Percentiles rank a stretch among this genome's conserved stretches.
These are phyloP conservation scores for Drosophila asahinai DNA, from an alignment of 1,140 invertebrate genomes.

Conservation along the genomic window DNA sequence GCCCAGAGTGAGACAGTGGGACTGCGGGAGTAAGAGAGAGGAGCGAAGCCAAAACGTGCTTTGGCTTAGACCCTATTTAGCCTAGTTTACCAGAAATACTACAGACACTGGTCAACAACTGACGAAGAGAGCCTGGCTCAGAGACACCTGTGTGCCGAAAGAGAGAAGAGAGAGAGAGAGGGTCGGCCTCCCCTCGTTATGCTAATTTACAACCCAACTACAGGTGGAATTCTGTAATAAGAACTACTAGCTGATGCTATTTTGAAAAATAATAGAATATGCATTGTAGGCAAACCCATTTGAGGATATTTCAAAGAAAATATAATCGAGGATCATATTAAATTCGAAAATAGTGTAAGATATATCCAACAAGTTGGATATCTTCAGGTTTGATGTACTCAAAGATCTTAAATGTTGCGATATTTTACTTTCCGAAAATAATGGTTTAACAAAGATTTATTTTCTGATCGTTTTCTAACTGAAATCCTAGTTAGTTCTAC, in stretches of 20 bases:
- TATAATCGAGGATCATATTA: too few relatives aligned
- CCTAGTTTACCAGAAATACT: slow-evolving; percentile 64
- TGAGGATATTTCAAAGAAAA: too few relatives aligned
- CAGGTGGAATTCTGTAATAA: slow-evolving; percentile 22
- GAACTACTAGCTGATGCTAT: background rate
- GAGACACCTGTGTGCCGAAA: slow-evolving; percentile 55
- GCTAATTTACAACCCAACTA: slow-evolving; percentile 55
- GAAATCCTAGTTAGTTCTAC: slow-evolving; percentile 21
- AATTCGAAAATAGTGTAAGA: too few relatives aligned
- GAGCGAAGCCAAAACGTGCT: slow-evolving; percentile 70
- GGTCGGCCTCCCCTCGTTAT: slow-evolving; percentile 33
- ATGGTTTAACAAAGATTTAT: too few relatives aligned
- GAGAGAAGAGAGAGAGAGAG: slow-evolving; percentile 20
- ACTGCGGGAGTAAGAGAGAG: slow-evolving; percentile 1
- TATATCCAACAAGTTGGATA: too few relatives aligned
- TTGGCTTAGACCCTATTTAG: slow-evolving; percentile 80
- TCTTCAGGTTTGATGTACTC: too few relatives aligned
- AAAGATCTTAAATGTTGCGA: too few relatives aligned
- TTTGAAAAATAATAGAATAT: too few relatives aligned
- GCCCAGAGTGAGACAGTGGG: slow-evolving; percentile 39
- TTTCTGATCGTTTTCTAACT: background rate
- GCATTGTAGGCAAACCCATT: too few relatives aligned
- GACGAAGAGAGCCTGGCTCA: slow-evolving; percentile 49
- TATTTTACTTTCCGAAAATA: too few relatives aligned
- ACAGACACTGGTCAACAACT: slow-evolving; percentile 28